Evolutionary conservation across 2,888 invertebrate species (phyloP).

Genomic region (Tineola bisselliella): DNA sequence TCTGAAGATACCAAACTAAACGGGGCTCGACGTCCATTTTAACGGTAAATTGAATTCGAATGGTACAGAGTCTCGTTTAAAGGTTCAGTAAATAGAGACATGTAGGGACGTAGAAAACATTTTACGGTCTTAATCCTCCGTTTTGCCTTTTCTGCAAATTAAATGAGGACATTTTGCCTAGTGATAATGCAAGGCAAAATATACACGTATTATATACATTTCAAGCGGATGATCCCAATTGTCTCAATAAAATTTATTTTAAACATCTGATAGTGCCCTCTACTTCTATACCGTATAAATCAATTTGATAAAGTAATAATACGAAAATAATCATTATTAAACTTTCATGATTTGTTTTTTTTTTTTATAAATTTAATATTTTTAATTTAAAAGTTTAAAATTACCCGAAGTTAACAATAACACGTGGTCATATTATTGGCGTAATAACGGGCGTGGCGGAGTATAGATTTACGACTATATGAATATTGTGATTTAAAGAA

Average conservation of each 20-base stretch:
- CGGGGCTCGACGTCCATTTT: constrained; percentile 49
- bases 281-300: no score
- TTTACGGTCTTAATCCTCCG: constrained; percentile 46
- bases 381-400: no score
- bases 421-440: no score
- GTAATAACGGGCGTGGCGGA: no score
- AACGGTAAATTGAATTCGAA: constrained; percentile 60
- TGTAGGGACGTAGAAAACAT: constrained; percentile 49
- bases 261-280: not conserved
- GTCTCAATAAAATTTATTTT: not conserved
- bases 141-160: constrained; percentile 55
- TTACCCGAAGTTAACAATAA: no score
- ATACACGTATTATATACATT: not conserved
- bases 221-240: not conserved
- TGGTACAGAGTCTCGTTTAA: constrained; percentile 41
- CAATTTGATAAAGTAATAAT: no score
- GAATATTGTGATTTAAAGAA: no score
- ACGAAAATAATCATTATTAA: no score
- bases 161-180: constrained; percentile 30
- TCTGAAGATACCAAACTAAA: constrained; percentile 29
- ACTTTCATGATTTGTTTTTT: no score
- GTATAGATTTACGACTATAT: no score
- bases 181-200: not conserved
- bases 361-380: no score
- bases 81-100: constrained; percentile 49